Percentiles rank a stretch among this genome's conserved stretches.
Evolutionary conservation across 2,888 invertebrate genomes (phyloP).

Genomic region (Lithophane leautieri): DNA sequence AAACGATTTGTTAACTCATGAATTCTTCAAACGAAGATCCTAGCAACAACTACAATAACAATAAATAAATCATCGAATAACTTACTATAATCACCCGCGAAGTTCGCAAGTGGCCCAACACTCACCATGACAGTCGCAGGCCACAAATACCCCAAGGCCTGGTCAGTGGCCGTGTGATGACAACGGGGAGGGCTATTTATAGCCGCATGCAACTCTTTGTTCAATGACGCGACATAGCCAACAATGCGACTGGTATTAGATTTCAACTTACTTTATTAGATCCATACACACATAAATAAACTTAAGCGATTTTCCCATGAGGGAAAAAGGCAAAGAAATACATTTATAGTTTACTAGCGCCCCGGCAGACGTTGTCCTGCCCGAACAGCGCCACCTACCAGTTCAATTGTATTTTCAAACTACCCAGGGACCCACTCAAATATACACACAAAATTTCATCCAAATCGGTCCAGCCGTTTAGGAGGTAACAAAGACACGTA

Average conservation of each 20-base stretch:
- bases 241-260: slow-evolving; percentile 28
- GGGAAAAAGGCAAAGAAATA: background rate
- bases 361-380: too few species aligned
- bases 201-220: slow-evolving; percentile 60
- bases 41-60: background rate
- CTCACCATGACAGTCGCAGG: slow-evolving; percentile 33
- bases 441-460: too few species aligned
- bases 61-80: slow-evolving; percentile 40
- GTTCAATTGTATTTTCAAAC: too few species aligned
- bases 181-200: slow-evolving; percentile 56
- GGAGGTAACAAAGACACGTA: too few species aligned
- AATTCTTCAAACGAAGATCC: background rate
- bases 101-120: slow-evolving; percentile 31
- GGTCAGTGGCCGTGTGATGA: slow-evolving; percentile 62
- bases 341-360: background rate
- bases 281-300: background rate
- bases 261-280: slow-evolving; percentile 7
- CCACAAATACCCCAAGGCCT: slow-evolving; percentile 65
- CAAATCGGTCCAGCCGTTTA: too few species aligned
- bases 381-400: too few species aligned
- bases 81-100: slow-evolving; percentile 30
- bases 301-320: background rate
- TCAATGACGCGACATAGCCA: slow-evolving; percentile 1
- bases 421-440: too few species aligned
- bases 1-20: background rate